Evolutionary conservation across 1,140 invertebrate genomes (phyloP), one percentile per base, ranked within the genome.

Genomic region (Hyphantria cunea): DNA sequence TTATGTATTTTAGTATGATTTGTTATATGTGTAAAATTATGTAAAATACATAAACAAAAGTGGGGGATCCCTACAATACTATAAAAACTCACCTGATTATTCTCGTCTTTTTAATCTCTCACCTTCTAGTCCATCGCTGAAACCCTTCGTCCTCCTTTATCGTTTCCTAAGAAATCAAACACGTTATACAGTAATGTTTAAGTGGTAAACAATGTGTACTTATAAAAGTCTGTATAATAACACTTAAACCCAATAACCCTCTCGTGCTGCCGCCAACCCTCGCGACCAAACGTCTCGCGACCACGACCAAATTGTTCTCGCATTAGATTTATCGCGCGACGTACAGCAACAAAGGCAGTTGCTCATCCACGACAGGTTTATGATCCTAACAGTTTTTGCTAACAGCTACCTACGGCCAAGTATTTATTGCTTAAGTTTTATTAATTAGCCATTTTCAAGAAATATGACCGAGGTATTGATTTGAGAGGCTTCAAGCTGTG

Each of bases 301-400:
- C 56, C 56, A 51, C 56, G 71, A 66, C 74, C 72, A 81, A 82
- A 86, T 86, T 82, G 81, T 82, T 78, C 78, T 72, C 74, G 66
- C 68, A 80, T 82, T 76, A 83, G 82, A 87, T 87, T 84, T 87
- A 87, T 85, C 71, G 70, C 62, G 64, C 65, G 61, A 37, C 71
- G 74, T 78, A 85, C 76, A 84, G 82, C 82, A 87, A 87, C 83
- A 86, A 85, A 84, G 84, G 83, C 83, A 84, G 66, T 87, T 63
- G 71, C 76, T 87, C 83, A 87, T 86, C 76, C 81, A 34, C 68
- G 84, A 87, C 84, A 87, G 82, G 58, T 87, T 87, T 87, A 87
- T 87, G 82, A 85, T 85, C 78, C 80, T 78, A 84, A 83, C 84
- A 87, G 84, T 87, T 87, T 87, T 87, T 87, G 82, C 81, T 84